phyloP scores from a whole-genome alignment of 30 jellyfish, hydroid and myxozoan genomes.

The Aurelia aurita complex sp. Pacific region DNA sequence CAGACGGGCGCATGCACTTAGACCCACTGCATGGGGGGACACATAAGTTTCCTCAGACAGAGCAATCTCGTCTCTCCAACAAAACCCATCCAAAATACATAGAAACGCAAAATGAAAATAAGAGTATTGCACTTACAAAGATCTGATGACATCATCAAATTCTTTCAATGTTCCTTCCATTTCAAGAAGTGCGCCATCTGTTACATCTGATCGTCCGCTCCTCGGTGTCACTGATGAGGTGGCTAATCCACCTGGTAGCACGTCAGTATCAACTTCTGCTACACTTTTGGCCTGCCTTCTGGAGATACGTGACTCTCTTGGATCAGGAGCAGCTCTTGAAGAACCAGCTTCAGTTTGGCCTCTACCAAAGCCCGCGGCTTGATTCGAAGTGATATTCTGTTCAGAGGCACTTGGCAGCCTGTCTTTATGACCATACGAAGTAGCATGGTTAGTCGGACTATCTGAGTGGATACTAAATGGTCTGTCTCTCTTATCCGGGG shows the following conservation, averaged over 20 bases:
- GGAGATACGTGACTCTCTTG: slow-evolving; percentile 58
- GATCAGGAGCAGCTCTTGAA: slow-evolving; percentile 19
- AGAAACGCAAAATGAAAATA: neutral
- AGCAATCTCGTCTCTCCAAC: no score
- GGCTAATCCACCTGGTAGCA: slow-evolving; percentile 6
- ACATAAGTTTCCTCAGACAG: no score
- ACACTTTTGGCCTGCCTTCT: slow-evolving; percentile 65
- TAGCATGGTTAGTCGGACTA: slow-evolving; percentile 21
- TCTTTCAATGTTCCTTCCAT: slow-evolving; percentile 78
- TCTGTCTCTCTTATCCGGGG: slow-evolving; percentile 14
- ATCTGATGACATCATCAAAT: slow-evolving; percentile 67
- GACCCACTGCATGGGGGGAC: no score
- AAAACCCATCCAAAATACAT: no score
- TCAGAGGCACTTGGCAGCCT: slow-evolving; percentile 1
- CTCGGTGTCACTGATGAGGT: slow-evolving; percentile 50
- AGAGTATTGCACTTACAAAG: slow-evolving; percentile 52
- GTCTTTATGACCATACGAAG: slow-evolving; percentile 1
- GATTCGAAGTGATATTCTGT: neutral
- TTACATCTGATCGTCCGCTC: slow-evolving; percentile 30
- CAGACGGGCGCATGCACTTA: no score
- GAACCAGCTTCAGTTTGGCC: slow-evolving; percentile 9
- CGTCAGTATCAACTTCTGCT: slow-evolving; percentile 36
- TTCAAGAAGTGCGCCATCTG: slow-evolving; percentile 30
- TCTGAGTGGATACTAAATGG: slow-evolving; percentile 50
- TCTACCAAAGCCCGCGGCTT: neutral